Evolutionary conservation across 2,888 invertebrate genomes (phyloP).

Genomic region (Parelbella ahira): DNA sequence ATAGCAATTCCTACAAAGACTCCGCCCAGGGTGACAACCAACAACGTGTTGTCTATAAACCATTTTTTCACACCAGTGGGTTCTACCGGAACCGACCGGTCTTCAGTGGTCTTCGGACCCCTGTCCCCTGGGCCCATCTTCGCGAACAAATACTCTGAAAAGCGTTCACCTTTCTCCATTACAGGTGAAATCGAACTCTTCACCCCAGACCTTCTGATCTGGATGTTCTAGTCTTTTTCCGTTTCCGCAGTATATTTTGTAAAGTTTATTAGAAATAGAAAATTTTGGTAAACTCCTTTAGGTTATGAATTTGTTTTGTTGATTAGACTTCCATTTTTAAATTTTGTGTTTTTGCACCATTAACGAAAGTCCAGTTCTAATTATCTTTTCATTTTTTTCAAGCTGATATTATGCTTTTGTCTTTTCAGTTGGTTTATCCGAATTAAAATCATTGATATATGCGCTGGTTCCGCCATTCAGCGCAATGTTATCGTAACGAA

Average conservation of each 20-base stretch:
- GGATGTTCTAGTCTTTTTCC: constrained; percentile 31
- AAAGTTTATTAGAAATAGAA: too few relatives aligned
- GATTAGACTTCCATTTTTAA: constrained; percentile 12
- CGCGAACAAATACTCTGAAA: constrained; percentile 90
- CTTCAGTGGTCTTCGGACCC: constrained; percentile 82
- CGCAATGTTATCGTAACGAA: constrained; percentile 31
- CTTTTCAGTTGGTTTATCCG: constrained; percentile 10
- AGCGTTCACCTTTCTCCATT: constrained; percentile 84
- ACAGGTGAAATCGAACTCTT: constrained; percentile 50
- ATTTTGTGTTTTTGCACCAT: not conserved
- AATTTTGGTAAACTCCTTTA: not conserved
- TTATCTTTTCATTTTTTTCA: constrained; percentile 13
- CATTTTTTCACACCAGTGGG: constrained; percentile 84
- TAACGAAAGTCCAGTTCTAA: too few relatives aligned
- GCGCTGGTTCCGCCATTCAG: constrained; percentile 29
- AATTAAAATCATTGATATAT: constrained; percentile 29
- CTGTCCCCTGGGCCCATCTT: constrained; percentile 86
- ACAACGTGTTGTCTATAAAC: constrained; percentile 87
- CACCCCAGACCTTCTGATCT: constrained; percentile 48
- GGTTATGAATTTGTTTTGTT: not conserved
- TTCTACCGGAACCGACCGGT: constrained; percentile 83
- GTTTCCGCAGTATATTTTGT: constrained; percentile 17
- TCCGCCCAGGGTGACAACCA: constrained; percentile 89
- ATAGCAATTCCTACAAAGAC: constrained; percentile 87
- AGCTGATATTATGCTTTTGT: constrained; percentile 1